Base-by-base conservation (phyloP, 2,888 invertebrate genomes). In the Pyrrhosoma nymphula region DNA sequence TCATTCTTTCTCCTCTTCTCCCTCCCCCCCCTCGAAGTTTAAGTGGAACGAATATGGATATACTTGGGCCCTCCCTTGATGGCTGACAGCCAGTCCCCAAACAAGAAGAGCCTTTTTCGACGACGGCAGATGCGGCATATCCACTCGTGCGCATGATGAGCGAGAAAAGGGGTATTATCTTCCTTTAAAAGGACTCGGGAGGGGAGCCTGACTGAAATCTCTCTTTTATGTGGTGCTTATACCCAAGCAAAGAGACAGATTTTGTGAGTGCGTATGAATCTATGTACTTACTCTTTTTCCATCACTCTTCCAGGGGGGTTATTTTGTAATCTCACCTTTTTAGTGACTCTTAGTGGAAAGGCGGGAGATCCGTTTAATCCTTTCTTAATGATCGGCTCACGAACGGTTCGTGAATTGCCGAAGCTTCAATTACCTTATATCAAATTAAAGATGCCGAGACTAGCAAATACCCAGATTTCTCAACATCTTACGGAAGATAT, bases 31-130 rank as follows among this genome's bases (percentile, higher is more conserved):
- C 30, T 12, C 75, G 8, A 35, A 69, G 18, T 26, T 35, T 82
- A 35, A 82, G 82, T 82, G 82, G 82, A 82, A 82, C 82, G 82
- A 82, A 82, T 82, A 82, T 82, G 82, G 82, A 82, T 82, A 82
- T 69, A 60, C 60, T 60, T 60, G 6, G 6, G 20, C 60, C 60
- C 47, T 26, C n/a, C 82, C 14, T 26, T 35, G 35, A 30, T 82
- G 82, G 82, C 30, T 8, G 82, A 35, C 35, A 35, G 82, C 35
- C 82, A 35, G 82, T 23, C 82, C 35, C 82, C 82, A 16, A 82
- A 82, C 75, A 30, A 26, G 35, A 82, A 26, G 82, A 35, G 26
- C 82, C 82, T 82, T 82, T 82, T 82, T 82, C 82, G 82, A 35
- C 2, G 82, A 82, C 2, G 35, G 82, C 82, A 82, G 82, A 82